Base-by-base conservation (phyloP, 2,797 vertebrate genomes). In the Melanotaenia trifasciata region DNA sequence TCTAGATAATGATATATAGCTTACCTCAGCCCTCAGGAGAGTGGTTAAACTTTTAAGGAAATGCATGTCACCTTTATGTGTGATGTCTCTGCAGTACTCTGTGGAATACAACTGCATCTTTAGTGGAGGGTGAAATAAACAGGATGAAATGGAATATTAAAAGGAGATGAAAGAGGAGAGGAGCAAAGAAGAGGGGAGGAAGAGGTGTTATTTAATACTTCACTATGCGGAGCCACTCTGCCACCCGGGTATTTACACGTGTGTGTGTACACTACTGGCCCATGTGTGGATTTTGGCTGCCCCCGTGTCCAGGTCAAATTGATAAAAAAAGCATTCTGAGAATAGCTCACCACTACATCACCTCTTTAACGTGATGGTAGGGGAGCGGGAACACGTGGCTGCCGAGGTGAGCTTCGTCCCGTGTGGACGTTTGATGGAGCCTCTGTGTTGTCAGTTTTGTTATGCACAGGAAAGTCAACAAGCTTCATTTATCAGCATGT, bases 321-420 rank as follows among this genome's bases (percentile, higher is more conserved):
- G 75, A 67, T 84, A 85, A 87, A 87, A 87, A 86, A 91, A 92
- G 76, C 79, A 84, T 83, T 89, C 88, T 87, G 84, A 82, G 84
- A 92, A 92, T 86, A 89, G 80, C 62, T 43, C 45, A 14, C 67
- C 78, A 61, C 66, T 32, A 74, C 61, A 69, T 51, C 43, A 75
- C 18, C 57, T 14, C 26, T 78, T 78, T 66, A 78, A 57, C 61
- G 40, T 66, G 69, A 74, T 51, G 74, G 74, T 50, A 79, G 67
- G 77, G 62, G 47, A 79, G 70, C 73, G 72, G 58, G 40, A 74
- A 74, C 63, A 74, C 58, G 56, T 62, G 78, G 64, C 68, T 67
- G 51, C 77, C 61, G 38, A 58, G 66, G 58, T 80, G 84, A 84
- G 77, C 74, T 61, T 75, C 58, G 4, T 11, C n/a, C n/a, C 33